Conservation (phyloP, 2,113 vertebrate genomes). For the Halcyon senegalensis region DNA sequence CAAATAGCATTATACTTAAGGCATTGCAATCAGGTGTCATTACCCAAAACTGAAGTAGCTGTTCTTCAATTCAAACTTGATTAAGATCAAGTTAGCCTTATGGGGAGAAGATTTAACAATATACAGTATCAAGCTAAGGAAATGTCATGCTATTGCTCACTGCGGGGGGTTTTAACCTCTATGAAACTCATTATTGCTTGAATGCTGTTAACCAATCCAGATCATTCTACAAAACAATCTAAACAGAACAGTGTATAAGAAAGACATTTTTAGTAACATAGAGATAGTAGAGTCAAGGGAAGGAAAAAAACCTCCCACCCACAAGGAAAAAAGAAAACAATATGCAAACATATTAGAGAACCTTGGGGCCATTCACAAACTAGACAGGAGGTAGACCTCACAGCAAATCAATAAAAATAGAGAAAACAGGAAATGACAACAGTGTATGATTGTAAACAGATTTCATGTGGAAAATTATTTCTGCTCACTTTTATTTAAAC, state of each 20-base stretch:
- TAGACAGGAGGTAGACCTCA: not conserved
- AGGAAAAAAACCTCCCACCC: not conserved
- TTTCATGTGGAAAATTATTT: not conserved
- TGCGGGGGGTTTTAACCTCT: not conserved
- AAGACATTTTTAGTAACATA: not conserved
- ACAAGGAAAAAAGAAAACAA: not conserved
- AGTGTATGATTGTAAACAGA: not conserved
- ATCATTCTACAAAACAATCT: not conserved
- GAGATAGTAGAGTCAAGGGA: not conserved
- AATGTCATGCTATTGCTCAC: not conserved
- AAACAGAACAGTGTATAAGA: not conserved
- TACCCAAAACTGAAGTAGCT: not conserved
- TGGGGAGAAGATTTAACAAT: not conserved
- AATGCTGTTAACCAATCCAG: not conserved
- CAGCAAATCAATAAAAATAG: not conserved
- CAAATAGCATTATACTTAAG: not conserved
- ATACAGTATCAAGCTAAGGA: not conserved
- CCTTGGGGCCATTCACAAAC: not conserved
- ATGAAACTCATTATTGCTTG: not conserved
- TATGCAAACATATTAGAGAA: not conserved
- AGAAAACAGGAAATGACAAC: not conserved
- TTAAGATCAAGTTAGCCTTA: not conserved
- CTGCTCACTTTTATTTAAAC: not conserved
- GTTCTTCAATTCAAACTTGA: not conserved
- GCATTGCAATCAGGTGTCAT: not conserved